Base-by-base conservation (phyloP, 1,140 invertebrate species). In the Drosophila baimaii region DNA sequence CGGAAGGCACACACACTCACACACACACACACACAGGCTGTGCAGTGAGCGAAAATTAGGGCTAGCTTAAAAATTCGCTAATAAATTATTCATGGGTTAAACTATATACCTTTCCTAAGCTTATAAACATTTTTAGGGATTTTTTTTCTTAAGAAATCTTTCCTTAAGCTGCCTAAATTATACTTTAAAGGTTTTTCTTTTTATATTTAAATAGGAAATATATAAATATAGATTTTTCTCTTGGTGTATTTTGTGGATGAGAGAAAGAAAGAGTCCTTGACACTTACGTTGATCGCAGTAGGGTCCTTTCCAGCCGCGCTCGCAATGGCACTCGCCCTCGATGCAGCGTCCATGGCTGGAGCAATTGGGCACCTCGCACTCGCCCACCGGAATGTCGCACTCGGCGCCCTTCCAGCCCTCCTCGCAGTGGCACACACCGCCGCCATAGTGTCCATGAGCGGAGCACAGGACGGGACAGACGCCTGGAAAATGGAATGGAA, bases 381-480 rank as follows among this genome's bases (percentile, higher is more conserved):
- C 98, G 70, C 95, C 94, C 70, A 96, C 95, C 31, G 97, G 97
- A 66, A 99, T 95, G 92, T 98, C 97, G 93, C 99, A 99, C 93
- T 99, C 98, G 21, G 95, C 94, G 31, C 98, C 98, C 93, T 99
- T 99, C 97, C 97, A 99, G 46, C 98, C 98, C 81, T 97, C 96
- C 92, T 98, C 97, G 92, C 99, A 99, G 88, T 98, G 96, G 93
- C 99, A 99, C 74, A 97, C 93, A 17, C 99, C 99, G 51, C 97
- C 97, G 23, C 97, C 96, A 92, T 99, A 99, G 84, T 97, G 96
- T 25, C 99, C 99, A 90, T 99, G 98, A 63, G 97, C 98, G 71
- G 97, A 98, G 93, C 99, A 99, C 56, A 99, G 93, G 4, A 99
- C 97, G 33, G 98, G 99, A 93, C 99, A 99, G n/a, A 98, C 95